Evolutionary conservation across 2,797 vertebrate genomes (phyloP).

Genomic region (Acropternis orthonyx): DNA sequence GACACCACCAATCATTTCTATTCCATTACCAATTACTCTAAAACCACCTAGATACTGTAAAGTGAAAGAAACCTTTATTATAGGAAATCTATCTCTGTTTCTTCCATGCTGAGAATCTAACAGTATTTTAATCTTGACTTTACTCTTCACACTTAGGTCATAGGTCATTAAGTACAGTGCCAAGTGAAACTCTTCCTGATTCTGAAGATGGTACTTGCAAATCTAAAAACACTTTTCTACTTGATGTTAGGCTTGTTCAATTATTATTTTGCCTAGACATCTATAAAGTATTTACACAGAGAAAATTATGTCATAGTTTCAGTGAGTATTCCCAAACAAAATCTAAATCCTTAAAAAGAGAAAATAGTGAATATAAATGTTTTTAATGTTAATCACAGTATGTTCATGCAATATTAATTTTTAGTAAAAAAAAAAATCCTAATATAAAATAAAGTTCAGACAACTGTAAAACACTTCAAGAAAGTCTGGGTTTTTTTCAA

Average conservation of each 20-base stretch:
- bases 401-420: background rate
- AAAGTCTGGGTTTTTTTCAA: background rate
- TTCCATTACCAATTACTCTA: background rate
- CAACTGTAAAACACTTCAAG: conserved; percentile 23
- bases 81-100: background rate
- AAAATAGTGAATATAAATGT: background rate
- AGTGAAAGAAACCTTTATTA: background rate
- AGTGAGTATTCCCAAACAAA: background rate
- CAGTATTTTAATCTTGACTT: background rate
- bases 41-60: background rate
- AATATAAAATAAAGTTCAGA: background rate
- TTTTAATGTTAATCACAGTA: background rate
- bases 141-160: background rate
- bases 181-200: background rate
- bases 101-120: background rate
- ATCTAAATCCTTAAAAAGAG: background rate
- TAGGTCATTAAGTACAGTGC: background rate
- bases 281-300: background rate
- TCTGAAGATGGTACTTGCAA: background rate
- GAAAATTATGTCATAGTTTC: background rate
- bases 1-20: background rate
- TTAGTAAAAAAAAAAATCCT: background rate
- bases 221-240: background rate
- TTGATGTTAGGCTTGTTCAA: background rate
- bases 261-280: background rate